These are phyloP conservation scores for Hirtodrosophila cameraria DNA, from an alignment of 2,888 invertebrate genomes.

Conservation along the genomic window DNA sequence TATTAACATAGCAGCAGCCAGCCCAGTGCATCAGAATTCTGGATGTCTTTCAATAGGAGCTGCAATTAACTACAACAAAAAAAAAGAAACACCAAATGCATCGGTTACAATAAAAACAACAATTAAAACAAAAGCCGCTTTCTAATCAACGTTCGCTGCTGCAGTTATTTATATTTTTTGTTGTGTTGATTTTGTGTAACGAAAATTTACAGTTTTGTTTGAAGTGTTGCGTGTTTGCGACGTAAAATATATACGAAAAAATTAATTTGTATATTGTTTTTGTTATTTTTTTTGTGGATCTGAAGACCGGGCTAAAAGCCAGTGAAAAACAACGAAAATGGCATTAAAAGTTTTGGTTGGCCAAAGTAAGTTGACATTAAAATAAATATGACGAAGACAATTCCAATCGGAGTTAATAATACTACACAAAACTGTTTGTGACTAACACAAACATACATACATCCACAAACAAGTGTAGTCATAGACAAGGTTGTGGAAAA, in stretches of 20 bases:
- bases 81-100: constrained; percentile 20
- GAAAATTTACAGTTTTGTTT: constrained; percentile 16
- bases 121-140: constrained; percentile 40
- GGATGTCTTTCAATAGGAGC: constrained; percentile 7
- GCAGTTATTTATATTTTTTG: constrained; percentile 45
- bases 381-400: constrained; percentile 15
- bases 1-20: no score
- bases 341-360: constrained; percentile 94
- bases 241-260: constrained; percentile 5
- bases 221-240: constrained; percentile 34
- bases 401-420: constrained; percentile 22
- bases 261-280: constrained; percentile 17
- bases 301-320: constrained; percentile 16
- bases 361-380: constrained; percentile 89
- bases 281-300: no score
- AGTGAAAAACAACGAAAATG: constrained; percentile 85
- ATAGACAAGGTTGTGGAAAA: constrained; percentile 43
- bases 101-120: constrained; percentile 35
- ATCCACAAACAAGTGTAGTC: not conserved
- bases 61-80: constrained; percentile 37
- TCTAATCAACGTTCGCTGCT: constrained; percentile 38
- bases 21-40: constrained; percentile 11
- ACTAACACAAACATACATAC: constrained; percentile 39
- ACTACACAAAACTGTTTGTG: constrained; percentile 30
- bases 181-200: constrained; percentile 35